phyloP scores from a whole-genome alignment of 2,888 invertebrate species.

The Apamea epomidion region DNA sequence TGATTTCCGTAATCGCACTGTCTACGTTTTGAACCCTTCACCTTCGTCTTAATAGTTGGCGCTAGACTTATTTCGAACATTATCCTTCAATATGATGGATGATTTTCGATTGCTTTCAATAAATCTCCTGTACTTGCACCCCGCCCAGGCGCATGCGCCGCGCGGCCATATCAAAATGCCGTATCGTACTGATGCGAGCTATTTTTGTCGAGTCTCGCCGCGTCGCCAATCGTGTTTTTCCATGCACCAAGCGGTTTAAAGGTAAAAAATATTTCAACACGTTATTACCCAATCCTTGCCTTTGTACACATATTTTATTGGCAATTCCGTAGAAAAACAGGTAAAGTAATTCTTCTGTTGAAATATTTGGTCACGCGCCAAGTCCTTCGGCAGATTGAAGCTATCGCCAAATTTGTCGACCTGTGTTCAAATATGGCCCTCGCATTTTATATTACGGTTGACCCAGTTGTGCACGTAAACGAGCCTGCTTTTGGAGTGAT shows the following conservation, averaged over 20 bases:
- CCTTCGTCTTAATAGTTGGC: constrained; percentile 10
- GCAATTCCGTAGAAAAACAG: constrained; percentile 20
- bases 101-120: constrained; percentile 46
- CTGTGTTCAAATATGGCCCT: constrained; percentile 49
- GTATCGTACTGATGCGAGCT: constrained; percentile 67
- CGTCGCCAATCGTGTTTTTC: constrained; percentile 63
- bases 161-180: constrained; percentile 66
- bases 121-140: constrained; percentile 58
- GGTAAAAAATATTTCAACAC: constrained; percentile 44
- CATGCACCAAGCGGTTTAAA: constrained; percentile 46
- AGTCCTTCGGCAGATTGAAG: constrained; percentile 44
- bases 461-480: constrained; percentile 48
- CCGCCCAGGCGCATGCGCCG: constrained; percentile 57
- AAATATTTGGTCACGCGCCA: constrained; percentile 61
- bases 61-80: constrained; percentile 24
- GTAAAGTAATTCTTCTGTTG: constrained; percentile 41
- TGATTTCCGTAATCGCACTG: background rate
- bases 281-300: constrained; percentile 36
- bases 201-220: constrained; percentile 69
- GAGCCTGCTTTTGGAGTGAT: constrained; percentile 47
- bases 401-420: constrained; percentile 50
- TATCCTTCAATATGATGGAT: constrained; percentile 31
- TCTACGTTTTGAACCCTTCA: background rate
- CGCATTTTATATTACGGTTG: constrained; percentile 50
- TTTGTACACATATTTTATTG: constrained; percentile 26